phyloP scores from a whole-genome alignment of 2,888 invertebrate genomes.

The Gastracanthus pulcherrimus region DNA sequence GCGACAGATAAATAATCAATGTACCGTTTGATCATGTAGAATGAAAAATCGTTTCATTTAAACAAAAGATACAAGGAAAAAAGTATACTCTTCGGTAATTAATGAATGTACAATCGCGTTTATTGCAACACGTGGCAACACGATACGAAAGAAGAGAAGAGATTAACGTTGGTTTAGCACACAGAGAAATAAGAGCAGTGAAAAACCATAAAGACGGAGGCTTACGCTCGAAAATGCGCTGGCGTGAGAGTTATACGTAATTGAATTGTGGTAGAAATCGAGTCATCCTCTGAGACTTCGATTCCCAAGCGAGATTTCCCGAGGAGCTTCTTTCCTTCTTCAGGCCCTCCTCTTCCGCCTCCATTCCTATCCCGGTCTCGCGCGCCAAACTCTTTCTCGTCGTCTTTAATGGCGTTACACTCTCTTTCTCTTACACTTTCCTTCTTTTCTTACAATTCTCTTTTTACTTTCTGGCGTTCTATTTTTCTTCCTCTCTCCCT shows the following conservation, averaged over 20 bases:
- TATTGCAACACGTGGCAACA: not conserved
- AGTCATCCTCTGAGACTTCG: slow-evolving; percentile 63
- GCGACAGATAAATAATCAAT: not conserved
- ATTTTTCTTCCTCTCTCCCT: not conserved
- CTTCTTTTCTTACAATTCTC: not conserved
- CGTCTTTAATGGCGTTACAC: not conserved
- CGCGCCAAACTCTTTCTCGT: slow-evolving; percentile 23
- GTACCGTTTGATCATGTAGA: not conserved
- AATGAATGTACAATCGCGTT: not conserved
- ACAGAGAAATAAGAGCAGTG: not conserved
- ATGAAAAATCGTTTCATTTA: no score
- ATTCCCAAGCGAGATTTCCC: slow-evolving; percentile 62
- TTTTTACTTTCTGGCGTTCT: not conserved
- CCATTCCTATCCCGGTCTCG: not conserved
- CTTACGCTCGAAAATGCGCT: slow-evolving; percentile 39
- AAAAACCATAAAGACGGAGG: slow-evolving; percentile 18
- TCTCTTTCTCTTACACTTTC: not conserved
- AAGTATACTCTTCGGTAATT: not conserved
- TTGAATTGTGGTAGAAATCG: slow-evolving; percentile 65
- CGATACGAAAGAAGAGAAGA: not conserved
- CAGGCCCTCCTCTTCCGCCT: not conserved
- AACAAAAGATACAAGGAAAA: no score
- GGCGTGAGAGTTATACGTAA: slow-evolving; percentile 58
- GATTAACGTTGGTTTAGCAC: slow-evolving; percentile 39
- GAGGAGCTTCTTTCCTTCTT: slow-evolving; percentile 52